phyloP scores from a whole-genome alignment of 2,113 vertebrate genomes.

The Pollimyrus isidori region DNA sequence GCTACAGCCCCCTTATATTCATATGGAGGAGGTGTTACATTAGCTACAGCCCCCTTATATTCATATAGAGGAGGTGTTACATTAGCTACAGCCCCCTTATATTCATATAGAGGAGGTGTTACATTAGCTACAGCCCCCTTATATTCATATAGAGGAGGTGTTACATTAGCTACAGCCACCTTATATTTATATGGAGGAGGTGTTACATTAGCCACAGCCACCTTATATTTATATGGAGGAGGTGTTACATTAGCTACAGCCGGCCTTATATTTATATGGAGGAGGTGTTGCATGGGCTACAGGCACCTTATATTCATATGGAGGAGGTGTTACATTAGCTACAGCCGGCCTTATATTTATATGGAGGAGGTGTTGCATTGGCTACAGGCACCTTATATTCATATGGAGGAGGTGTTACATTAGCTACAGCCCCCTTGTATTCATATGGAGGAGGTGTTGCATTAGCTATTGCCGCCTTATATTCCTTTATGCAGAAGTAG shows the following conservation, averaged over 20 bases:
- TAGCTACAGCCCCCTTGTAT: background rate
- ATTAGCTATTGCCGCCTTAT: background rate
- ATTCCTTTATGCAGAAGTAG: background rate
- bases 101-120: background rate
- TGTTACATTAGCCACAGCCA: background rate
- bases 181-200: background rate
- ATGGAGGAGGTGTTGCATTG: background rate
- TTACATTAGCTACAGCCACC: background rate
- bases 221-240: background rate
- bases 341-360: background rate
- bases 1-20: background rate
- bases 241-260: background rate
- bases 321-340: background rate
- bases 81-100: background rate
- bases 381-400: background rate
- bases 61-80: background rate
- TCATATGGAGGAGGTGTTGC: background rate
- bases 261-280: no score
- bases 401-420: background rate
- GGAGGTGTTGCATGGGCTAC: no score
- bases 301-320: background rate
- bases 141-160: background rate
- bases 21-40: background rate
- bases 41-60: background rate
- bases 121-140: background rate